A percentile compares a stretch with the other conserved stretches of the same genome.
Evolutionary conservation across 1,140 invertebrate genomes (phyloP).

Genomic region (Drosophila miranda): DNA sequence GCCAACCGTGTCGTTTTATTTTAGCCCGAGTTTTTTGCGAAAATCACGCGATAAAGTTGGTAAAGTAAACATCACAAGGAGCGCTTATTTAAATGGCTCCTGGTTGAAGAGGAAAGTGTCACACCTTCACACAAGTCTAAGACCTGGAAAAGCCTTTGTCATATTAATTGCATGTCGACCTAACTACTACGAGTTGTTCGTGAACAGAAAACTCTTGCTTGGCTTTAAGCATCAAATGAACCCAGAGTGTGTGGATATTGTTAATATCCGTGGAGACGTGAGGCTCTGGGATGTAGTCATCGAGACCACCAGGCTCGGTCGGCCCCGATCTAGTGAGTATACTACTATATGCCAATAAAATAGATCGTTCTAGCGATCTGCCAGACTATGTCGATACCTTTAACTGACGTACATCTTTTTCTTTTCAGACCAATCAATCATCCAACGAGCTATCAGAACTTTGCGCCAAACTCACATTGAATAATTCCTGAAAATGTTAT

Average conservation of each 20-base stretch:
- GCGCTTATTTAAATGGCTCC: constrained; percentile 81
- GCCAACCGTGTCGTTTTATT: constrained; percentile 84
- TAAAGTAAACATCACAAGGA: constrained; percentile 80
- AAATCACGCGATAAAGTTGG: constrained; percentile 53
- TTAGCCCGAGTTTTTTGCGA: constrained; percentile 85
- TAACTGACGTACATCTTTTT: neutral
- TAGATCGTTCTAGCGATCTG: neutral
- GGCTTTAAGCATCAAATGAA: constrained; percentile 74
- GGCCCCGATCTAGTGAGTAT: neutral
- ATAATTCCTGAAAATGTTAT: neutral
- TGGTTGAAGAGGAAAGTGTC: constrained; percentile 81
- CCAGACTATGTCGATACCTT: neutral
- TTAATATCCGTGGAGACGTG: constrained; percentile 82
- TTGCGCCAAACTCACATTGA: neutral
- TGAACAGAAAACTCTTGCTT: constrained; percentile 75
- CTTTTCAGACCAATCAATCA: neutral
- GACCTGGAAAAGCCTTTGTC: constrained; percentile 78
- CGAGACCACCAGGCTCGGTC: constrained; percentile 12
- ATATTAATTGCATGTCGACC: constrained; percentile 70
- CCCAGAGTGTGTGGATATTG: constrained; percentile 69
- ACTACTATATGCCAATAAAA: neutral
- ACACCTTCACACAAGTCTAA: constrained; percentile 72
- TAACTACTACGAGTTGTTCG: constrained; percentile 77
- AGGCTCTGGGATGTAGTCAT: constrained; percentile 55
- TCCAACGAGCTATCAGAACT: constrained; percentile 12